Conservation (phyloP, 1,140 invertebrate species). For the Heliothis subflexa region DNA sequence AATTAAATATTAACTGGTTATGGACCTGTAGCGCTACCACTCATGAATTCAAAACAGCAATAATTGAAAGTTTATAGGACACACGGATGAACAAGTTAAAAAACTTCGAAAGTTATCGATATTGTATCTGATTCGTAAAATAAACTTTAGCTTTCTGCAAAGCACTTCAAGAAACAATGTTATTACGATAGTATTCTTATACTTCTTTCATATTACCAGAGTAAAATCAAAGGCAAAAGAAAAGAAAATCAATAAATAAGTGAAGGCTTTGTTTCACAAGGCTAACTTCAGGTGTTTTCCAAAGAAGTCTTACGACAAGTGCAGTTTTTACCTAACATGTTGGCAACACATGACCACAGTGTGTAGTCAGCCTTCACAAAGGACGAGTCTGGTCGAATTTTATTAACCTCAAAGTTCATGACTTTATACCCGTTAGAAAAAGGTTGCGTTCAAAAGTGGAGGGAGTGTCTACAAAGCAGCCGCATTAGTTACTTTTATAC, state of each 20-base stretch:
- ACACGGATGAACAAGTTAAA: background rate
- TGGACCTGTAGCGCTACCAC: constrained; percentile 23
- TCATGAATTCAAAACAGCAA: constrained; percentile 44
- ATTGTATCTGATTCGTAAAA: background rate
- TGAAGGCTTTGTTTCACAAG: too few relatives aligned
- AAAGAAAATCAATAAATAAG: too few relatives aligned
- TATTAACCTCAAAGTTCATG: constrained; percentile 45
- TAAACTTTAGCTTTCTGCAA: too few relatives aligned
- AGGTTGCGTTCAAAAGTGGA: constrained; percentile 8
- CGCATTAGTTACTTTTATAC: constrained; percentile 16
- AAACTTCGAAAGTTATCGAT: background rate
- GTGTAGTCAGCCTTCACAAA: constrained; percentile 36
- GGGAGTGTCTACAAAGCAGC: constrained; percentile 20
- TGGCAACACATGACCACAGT: background rate
- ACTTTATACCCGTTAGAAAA: constrained; percentile 44
- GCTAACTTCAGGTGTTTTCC: too few relatives aligned
- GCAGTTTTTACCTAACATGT: background rate
- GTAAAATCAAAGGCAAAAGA: too few relatives aligned
- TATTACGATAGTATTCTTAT: too few relatives aligned
- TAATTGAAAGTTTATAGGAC: constrained; percentile 37
- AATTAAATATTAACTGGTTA: constrained; percentile 26
- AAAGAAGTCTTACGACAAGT: background rate
- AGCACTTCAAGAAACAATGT: too few relatives aligned
- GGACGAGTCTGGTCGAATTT: constrained; percentile 46
- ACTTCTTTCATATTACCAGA: too few relatives aligned